Evolutionary conservation across 2,888 invertebrate species (phyloP), one percentile per base, ranked within the genome.

Genomic region (Glyphotaelius pellucidus): DNA sequence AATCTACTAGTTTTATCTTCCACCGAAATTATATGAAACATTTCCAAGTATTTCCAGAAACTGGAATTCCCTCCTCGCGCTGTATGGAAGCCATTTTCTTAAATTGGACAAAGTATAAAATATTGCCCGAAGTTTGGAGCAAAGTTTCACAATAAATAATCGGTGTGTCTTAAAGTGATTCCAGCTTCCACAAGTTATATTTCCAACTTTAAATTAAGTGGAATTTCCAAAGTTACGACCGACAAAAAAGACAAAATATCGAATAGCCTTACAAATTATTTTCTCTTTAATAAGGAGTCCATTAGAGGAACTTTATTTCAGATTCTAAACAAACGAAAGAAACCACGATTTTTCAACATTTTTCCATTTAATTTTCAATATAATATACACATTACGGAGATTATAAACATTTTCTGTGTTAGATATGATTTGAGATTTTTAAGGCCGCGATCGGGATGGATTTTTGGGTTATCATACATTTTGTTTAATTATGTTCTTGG

Each of bases 121-220:
- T 94, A 93, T 93, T 87, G 93, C 92, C 88, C 80, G 92, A 93
- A 92, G 90, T 93, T 93, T 81, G 25, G 79, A 52, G 86, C 87
- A 90, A 92, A 93, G 83, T 93, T 94, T 94, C 93, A 94, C 94
- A 93, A 94, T 95, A 94, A 94, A 94, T 95, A 95, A 95, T 95
- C 94, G 94, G 95, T 95, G 95, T 95, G 94, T 95, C 95, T 94
- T 95, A 95, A 94, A 94, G 94, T 94, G 93, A 93, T 93, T 91
- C 91, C 90, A 80, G 86, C 87, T 87, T 67, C 89, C 88, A 81
- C 30, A 81, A 91, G 90, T 90, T 79, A 80, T 90, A 86, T 90
- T 92, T 90, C 85, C 83, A 90, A 92, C 92, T 92, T 92, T 80
- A 92, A 92, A 92, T 92, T 92, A 90, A 92, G 89, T 92, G 90